Base-by-base conservation (phyloP, 2,888 invertebrate genomes). In the Mythimna pallens region DNA sequence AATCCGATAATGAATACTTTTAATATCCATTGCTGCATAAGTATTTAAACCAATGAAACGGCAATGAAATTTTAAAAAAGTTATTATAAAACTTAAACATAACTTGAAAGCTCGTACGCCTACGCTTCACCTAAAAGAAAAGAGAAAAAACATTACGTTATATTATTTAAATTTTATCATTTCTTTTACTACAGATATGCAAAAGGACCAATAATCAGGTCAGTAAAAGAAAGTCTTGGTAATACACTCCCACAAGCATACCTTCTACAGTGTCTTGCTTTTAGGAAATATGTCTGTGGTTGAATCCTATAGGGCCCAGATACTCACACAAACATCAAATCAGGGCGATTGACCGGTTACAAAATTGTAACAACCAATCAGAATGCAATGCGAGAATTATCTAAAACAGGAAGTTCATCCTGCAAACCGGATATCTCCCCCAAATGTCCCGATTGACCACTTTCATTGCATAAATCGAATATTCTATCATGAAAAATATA, bases 301-400 rank as follows among this genome's bases (percentile, higher is more conserved):
- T 1, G 2, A 52, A 4, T 12, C 9, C 0, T 22, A 8, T 30
- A 3, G 25, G 12, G 30, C 22, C 14, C 22, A 76, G 5, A 52
- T 20, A 17, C 30, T 7, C 57, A 76, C 43, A 59, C 68, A n/a
- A 20, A 54, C 5, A 63, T 47, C 12, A n/a, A n/a, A 25, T 2
- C 25, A 47, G 7, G 22, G 25, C 36, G 36, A 76, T 77, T 77
- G 77, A 61, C 47, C 14, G 5, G 10, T 6, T 5, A 3, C 7
- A n/a, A 73, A 61, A 61, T 36, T 34, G 22, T 20, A 20, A 14
- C 43, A 54, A 55, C 77, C 70, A 74, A 74, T 77, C 54, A 47
- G 8, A 36, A 10, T 30, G 30, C 30, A 1, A 20, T 20, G 20
- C 3, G 3, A 12, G 52, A 65, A 66, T n/a, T n/a, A 17, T 59